These are phyloP conservation scores for Cylloceria caligata DNA, from an alignment of 2,888 invertebrate genomes.

Conservation along the genomic window DNA sequence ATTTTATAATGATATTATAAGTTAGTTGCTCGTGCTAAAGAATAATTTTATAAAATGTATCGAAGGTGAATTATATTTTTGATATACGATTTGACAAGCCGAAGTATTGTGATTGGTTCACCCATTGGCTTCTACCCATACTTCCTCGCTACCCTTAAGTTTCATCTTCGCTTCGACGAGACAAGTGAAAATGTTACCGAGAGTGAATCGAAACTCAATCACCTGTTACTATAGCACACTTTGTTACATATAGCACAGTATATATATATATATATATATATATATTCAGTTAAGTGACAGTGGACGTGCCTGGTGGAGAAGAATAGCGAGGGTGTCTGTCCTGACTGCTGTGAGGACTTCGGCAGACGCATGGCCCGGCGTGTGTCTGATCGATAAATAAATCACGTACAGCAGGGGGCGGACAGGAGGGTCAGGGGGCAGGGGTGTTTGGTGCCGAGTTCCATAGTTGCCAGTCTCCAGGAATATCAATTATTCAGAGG, in stretches of 20 bases:
- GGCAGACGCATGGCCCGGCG: conserved; percentile 49
- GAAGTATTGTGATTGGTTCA: too few species aligned
- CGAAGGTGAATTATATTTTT: too few species aligned
- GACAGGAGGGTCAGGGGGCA: conserved; percentile 23
- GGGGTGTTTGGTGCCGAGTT: conserved; percentile 37
- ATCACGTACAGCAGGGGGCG: conserved; percentile 54
- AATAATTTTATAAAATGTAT: too few species aligned
- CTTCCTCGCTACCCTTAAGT: background rate
- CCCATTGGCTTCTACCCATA: background rate
- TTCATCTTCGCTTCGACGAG: background rate
- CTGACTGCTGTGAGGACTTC: conserved; percentile 31
- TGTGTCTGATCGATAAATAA: conserved; percentile 66
- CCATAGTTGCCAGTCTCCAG: conserved; percentile 58
- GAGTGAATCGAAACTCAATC: conserved; percentile 36
- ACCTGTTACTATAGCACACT: conserved; percentile 1
- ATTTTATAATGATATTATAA: too few species aligned
- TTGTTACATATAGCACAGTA: background rate
- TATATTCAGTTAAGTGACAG: background rate
- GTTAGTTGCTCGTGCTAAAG: too few species aligned
- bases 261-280: too few species aligned
- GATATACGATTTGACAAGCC: too few species aligned
- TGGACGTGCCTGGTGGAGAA: background rate
- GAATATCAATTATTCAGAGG: conserved; percentile 72
- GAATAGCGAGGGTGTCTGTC: conserved; percentile 21
- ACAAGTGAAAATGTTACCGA: conserved; percentile 31